Evolutionary conservation across 2,113 vertebrate genomes (phyloP), one percentile per base, ranked within the genome.

Genomic region (Barbus barbus): DNA sequence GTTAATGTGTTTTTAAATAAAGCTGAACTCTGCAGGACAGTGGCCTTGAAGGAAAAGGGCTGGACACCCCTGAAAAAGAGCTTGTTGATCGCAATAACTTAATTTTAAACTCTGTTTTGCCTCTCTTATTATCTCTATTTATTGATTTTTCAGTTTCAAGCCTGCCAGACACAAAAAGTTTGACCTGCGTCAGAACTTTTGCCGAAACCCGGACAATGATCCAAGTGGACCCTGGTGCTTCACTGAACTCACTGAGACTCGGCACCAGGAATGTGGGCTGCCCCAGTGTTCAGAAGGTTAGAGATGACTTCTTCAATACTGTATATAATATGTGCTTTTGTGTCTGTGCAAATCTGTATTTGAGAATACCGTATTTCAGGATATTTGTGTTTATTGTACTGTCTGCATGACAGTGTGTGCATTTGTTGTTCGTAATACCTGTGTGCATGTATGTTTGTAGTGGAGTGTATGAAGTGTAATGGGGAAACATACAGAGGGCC

Each of bases 141-240:
- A n/a, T 67, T 16, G 24, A 36, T 67, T 11, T 16, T n/a, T 67
- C 77, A 97, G 96, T 92, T 97, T 96, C 94, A 95, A 96, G 91
- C 95, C 96, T 95, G 95, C 91, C 94, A 97, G 93, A 93, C 96
- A 97, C 94, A 95, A 94, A 86, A 94, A 90, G 87, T 96, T 96
- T 91, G 96, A 98, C 93, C 95, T 99, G 87, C 93, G 94, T 89
- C 96, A 97, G 92, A 99, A 99, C 94, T 98, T 97, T 92, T 99
- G 98, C 83, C 95, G 98, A 83, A 99, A 99, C 91, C 97, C 98
- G 73, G 95, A 95, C 90, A 96, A 97, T 86, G 96, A 98, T 89
- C 95, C 95, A 69, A 96, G 95, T 89, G 97, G 98, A 67, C 98
- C 98, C 0, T 99, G 98, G 98, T 99, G 98, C 87, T 99, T 97